Evolutionary conservation across 2,888 invertebrate genomes (phyloP), one percentile per base, ranked within the genome.

Genomic region (Plagodis dolabraria): DNA sequence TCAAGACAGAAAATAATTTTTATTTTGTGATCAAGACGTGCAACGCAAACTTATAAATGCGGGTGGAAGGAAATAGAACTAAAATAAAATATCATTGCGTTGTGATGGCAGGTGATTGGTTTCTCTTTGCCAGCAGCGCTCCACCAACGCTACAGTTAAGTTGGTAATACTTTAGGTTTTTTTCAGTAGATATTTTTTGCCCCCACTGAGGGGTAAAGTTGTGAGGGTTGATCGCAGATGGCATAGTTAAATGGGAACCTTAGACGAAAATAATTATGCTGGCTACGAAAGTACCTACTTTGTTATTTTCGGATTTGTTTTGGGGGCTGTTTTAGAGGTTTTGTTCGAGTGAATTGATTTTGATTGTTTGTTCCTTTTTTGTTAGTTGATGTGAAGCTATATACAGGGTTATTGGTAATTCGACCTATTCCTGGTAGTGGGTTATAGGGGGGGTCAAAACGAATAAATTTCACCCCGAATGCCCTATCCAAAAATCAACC

Each of bases 181-280:
- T 56, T 60, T 63, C 68, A 36, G 7, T 36, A 48, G 64, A 42
- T 53, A 22, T 62, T 64, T 65, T 71, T 71, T 68, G 53, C 55
- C 55, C 52, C 64, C 47, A 58, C 53, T 9, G 58, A 45, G 67
- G 54, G 55, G 59, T 49, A 42, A 35, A 55, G 42, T 50, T 58
- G 38, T 57, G 60, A 63, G 68, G 67, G 68, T 62, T 65, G 63
- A 60, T 49, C 66, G 61, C 70, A 70, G 64, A 69, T 70, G 70
- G 61, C 60, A 57, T 55, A 60, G 65, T 64, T 62, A 69, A 70
- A 68, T 65, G 66, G 66, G 53, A 58, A 58, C 56, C 52, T 65
- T 57, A 57, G 54, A 52, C 38, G 53, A 44, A 38, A 47, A 46
- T 63, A 61, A 67, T 67, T 67, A 67, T 53, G 53, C 0, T 43